Evolutionary conservation across 30 jellyfish, hydroid and myxozoan species (phyloP).

Genomic region (Haliclystus octoradiatus): DNA sequence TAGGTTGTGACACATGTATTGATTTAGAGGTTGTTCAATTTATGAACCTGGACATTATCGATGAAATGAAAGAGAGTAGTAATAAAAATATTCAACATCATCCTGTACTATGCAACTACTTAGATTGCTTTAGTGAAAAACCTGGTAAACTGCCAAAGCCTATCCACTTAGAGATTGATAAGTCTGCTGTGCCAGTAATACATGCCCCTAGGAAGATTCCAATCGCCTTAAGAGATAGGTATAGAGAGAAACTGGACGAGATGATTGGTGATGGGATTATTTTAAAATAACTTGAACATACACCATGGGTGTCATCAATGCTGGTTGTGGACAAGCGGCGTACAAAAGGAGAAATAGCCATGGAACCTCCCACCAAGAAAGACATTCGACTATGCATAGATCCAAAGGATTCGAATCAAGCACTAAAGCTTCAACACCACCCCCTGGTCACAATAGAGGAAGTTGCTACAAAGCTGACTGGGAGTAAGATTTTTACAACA

Average conservation of each 20-base stretch:
- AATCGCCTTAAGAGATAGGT: no score
- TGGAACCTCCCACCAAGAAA: constrained; percentile 30
- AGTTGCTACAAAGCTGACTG: constrained; percentile 5
- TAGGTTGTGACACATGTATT: constrained; percentile 13
- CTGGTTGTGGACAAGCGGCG: constrained; percentile 30
- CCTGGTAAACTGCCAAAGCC: constrained; percentile 2
- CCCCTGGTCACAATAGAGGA: constrained; percentile 20
- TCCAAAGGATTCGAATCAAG: constrained; percentile 23
- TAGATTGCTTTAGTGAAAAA: not conserved
- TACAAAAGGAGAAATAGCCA: no score
- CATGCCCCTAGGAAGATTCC: constrained; percentile 20
- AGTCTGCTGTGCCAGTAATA: constrained; percentile 6
- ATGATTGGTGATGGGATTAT: constrained; percentile 24
- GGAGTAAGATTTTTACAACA: constrained; percentile 11
- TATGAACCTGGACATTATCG: constrained; percentile 17
- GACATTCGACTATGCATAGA: constrained; percentile 31
- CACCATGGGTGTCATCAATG: constrained; percentile 37
- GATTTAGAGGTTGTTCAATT: constrained; percentile 20
- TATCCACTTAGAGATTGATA: constrained; percentile 1
- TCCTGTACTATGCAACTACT: no score
- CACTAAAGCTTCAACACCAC: constrained; percentile 14
- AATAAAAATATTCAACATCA: no score
- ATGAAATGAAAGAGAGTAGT: constrained; percentile 10
- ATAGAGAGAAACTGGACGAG: no score
- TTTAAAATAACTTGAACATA: constrained; percentile 19